Evolutionary conservation across 2,888 invertebrate species (phyloP).

Genomic region (Oeneis ivallda): DNA sequence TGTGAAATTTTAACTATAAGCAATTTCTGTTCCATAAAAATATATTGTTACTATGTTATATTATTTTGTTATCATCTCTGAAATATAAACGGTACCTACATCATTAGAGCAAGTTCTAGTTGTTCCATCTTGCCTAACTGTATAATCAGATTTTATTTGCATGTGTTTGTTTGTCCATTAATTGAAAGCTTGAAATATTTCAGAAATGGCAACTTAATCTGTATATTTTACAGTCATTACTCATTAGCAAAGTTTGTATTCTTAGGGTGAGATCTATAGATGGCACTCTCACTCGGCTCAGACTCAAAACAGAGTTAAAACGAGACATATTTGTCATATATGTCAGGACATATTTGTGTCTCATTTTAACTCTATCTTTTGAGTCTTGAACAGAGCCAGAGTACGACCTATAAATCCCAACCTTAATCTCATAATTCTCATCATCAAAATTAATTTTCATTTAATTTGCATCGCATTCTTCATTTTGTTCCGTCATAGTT

Average conservation of each 20-base stretch:
- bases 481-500: slow-evolving; percentile 65
- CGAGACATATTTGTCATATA: no score
- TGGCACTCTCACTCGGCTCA: no score
- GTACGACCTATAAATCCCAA: no score
- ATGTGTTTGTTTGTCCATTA: slow-evolving; percentile 6
- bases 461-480: slow-evolving; percentile 51
- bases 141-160: not conserved
- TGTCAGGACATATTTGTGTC: no score
- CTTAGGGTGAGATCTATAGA: no score
- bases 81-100: slow-evolving; percentile 42
- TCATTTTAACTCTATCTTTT: no score
- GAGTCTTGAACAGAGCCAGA: no score
- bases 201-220: slow-evolving; percentile 25
- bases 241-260: slow-evolving; percentile 70
- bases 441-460: slow-evolving; percentile 60
- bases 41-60: slow-evolving; percentile 58
- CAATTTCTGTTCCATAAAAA: slow-evolving; percentile 61
- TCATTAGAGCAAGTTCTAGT: not conserved
- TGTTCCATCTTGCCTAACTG: not conserved
- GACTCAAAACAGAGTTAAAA: no score
- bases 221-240: slow-evolving; percentile 48
- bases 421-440: no score
- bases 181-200: slow-evolving; percentile 18
- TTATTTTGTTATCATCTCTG: slow-evolving; percentile 52
- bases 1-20: slow-evolving; percentile 67